Evolutionary conservation across 1,140 invertebrate species (phyloP).

Genomic region (Dendroctonus ponderosae): DNA sequence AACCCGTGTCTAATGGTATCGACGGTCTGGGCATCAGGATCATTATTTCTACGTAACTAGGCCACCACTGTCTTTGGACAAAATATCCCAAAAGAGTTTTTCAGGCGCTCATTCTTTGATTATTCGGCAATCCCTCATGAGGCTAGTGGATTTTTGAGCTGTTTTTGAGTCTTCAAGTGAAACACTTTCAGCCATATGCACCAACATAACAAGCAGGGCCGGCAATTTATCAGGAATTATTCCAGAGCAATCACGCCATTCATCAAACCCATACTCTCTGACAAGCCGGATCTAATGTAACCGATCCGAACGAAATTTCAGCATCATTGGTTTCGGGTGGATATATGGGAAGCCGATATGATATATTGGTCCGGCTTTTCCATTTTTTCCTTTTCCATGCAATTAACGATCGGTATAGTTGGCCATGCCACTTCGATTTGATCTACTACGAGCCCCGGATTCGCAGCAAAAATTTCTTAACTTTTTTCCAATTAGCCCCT

Average conservation of each 20-base stretch:
- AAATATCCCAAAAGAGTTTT: background rate
- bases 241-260: background rate
- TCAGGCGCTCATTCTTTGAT: background rate
- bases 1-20: slow-evolving; percentile 8
- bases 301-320: slow-evolving; percentile 11
- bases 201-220: background rate
- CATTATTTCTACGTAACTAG: no score
- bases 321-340: background rate
- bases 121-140: no score
- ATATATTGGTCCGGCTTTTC: background rate
- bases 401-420: no score
- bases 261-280: slow-evolving; percentile 9
- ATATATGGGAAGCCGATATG: slow-evolving; percentile 1
- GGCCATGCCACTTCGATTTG: no score
- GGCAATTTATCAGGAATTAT: background rate
- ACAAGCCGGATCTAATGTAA: slow-evolving; percentile 14
- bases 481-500: no score
- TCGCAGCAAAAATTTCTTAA: no score
- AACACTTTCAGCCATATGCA: background rate
- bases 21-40: background rate
- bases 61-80: no score
- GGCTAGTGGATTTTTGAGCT: no score
- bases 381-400: background rate
- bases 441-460: no score
- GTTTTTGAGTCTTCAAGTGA: background rate